These are phyloP conservation scores for Acanthaster planci DNA, from an alignment of 35 echinoderm and acorn worm species.

Conservation along the genomic window DNA sequence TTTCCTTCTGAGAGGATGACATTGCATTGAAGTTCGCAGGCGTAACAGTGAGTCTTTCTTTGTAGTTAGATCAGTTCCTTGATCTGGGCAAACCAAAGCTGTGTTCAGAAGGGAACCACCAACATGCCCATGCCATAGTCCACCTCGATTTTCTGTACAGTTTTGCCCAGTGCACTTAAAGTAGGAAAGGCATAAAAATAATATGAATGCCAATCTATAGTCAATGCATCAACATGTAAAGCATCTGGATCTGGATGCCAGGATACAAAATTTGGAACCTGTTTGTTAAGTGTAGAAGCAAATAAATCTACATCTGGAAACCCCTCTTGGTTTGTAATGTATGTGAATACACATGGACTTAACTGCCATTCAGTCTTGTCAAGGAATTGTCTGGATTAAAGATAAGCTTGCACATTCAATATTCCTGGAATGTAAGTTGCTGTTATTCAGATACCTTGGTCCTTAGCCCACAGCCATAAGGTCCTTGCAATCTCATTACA, in stretches of 20 bases:
- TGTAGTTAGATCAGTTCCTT: slow-evolving; percentile 28
- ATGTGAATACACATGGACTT: slow-evolving; percentile 18
- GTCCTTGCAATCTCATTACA: slow-evolving; percentile 62
- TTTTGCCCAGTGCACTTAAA: neutral
- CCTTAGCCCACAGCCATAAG: slow-evolving; percentile 60
- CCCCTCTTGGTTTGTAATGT: slow-evolving; percentile 3
- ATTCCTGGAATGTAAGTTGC: slow-evolving; percentile 55
- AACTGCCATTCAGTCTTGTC: slow-evolving; percentile 57
- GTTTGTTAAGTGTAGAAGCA: slow-evolving; percentile 56
- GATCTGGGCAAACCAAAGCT: slow-evolving; percentile 54
- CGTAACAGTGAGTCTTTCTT: neutral
- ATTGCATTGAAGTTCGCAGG: neutral
- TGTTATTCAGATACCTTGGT: slow-evolving; percentile 42
- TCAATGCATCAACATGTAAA: slow-evolving; percentile 49
- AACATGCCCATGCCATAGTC: slow-evolving; percentile 52
- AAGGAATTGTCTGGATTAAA: slow-evolving; percentile 42
- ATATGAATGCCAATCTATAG: slow-evolving; percentile 31
- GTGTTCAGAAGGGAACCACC: slow-evolving; percentile 54
- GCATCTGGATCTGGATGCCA: slow-evolving; percentile 70
- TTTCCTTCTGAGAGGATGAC: neutral
- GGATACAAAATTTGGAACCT: slow-evolving; percentile 36
- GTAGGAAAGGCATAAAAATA: neutral
- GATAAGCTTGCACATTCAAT: slow-evolving; percentile 47
- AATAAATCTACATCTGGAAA: slow-evolving; percentile 63
- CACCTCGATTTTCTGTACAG: neutral